A percentile compares a stretch with the other conserved stretches of the same genome.
Conservation (phyloP, 2,888 invertebrate species). For the Microplitis manilae region DNA sequence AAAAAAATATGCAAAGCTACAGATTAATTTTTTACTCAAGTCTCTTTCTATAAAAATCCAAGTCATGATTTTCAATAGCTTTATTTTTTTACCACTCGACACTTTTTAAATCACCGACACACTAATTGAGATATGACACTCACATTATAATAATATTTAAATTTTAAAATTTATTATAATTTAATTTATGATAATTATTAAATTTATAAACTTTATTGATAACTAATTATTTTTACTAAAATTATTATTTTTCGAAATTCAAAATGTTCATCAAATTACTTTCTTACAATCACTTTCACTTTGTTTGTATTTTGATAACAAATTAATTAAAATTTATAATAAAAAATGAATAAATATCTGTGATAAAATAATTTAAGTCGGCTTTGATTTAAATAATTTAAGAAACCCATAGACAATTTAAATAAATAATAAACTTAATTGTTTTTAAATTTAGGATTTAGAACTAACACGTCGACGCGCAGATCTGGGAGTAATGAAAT, state of each 20-base stretch:
- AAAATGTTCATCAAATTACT: constrained; percentile 20
- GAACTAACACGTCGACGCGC: neutral
- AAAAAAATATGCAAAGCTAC: neutral
- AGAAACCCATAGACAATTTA: neutral
- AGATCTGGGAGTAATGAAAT: neutral
- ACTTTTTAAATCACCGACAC: neutral
- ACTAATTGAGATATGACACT: neutral
- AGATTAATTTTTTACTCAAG: neutral
- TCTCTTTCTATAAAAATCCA: neutral
- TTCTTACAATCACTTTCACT: constrained; percentile 40
- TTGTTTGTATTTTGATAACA: neutral
- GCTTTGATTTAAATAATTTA: too few species aligned
- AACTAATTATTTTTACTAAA: too few species aligned
- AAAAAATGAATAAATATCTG: too few species aligned
- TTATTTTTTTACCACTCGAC: neutral
- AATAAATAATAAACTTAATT: neutral
- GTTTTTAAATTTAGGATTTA: neutral
- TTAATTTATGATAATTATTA: too few species aligned
- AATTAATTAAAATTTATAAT: neutral
- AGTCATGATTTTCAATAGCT: neutral
- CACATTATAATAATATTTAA: neutral
- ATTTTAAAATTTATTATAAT: neutral
- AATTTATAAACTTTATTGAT: too few species aligned
- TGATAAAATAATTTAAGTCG: too few species aligned
- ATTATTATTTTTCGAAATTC: too few species aligned